Conservation (phyloP, 1,140 invertebrate species). For the Drosophila seguyi region DNA sequence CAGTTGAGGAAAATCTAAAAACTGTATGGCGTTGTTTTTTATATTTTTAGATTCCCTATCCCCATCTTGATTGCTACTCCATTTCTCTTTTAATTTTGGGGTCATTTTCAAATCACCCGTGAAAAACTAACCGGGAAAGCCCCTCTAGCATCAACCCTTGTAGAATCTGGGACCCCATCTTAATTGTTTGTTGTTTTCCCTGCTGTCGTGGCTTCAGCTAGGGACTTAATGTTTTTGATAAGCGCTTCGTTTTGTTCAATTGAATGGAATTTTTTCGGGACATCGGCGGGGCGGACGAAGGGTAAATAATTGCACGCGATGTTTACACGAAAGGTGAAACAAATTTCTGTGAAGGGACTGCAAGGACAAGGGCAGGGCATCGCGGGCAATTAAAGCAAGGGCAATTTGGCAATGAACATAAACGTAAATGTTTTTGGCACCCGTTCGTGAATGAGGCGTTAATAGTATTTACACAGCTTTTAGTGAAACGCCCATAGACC, state of each 20-base stretch:
- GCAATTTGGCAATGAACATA: constrained; percentile 59
- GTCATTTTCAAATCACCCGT: neutral
- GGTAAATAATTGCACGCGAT: constrained; percentile 77
- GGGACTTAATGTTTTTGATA: constrained; percentile 61
- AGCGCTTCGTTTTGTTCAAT: constrained; percentile 70
- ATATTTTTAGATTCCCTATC: neutral
- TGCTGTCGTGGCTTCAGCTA: constrained; percentile 25
- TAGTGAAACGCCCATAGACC: constrained; percentile 28
- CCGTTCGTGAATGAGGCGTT: constrained; percentile 57
- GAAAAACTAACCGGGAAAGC: neutral
- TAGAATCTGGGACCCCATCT: constrained; percentile 50
- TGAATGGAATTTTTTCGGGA: constrained; percentile 46
- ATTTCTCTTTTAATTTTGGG: neutral
- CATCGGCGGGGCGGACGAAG: constrained; percentile 13
- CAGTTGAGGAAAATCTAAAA: neutral
- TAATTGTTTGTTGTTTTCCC: constrained; percentile 55
- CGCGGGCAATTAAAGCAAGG: constrained; percentile 49
- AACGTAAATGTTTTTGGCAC: constrained; percentile 63
- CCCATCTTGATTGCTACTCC: no score
- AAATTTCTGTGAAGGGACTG: constrained; percentile 38
- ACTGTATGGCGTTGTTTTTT: neutral
- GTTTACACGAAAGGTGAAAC: constrained; percentile 66
- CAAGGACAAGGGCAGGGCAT: constrained; percentile 22
- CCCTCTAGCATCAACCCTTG: neutral
- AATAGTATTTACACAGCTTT: constrained; percentile 64